Evolutionary conservation across 2,113 vertebrate species (phyloP), one percentile per base, ranked within the genome.

Genomic region (Scortum barcoo): DNA sequence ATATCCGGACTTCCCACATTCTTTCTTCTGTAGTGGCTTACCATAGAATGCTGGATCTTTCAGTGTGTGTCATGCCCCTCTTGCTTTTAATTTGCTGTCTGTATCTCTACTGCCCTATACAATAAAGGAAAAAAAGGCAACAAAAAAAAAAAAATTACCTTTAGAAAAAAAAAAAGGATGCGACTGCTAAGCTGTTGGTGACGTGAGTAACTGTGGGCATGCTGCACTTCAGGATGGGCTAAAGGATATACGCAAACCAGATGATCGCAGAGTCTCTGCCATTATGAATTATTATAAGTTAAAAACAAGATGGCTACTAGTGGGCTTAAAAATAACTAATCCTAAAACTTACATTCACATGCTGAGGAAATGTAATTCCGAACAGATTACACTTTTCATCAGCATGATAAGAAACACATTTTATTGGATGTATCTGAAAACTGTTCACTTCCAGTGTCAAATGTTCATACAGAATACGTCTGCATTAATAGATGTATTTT

Each of bases 1-100:
- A 85, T 48, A 70, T 63, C 40, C 67, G 63, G 70, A 71, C 66
- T 61, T 70, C 79, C 81, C 72, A 90, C 84, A 82, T 69, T 62
- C 60, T 48, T 53, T 42, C 62, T 42, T 84, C 44, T 76, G 50
- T 69, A 57, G 38, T 63, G 48, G 51, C 40, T 72, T 58, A 83
- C 77, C 88, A 71, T 76, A n/a, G n/a, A n/a, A n/a, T n/a, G n/a
- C n/a, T n/a, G 20, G 30, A 38, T 12, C 40, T 26, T 44, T 44
- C 14, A 66, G n/a, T 46, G 38, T 10, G 13, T 24, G 22, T 65
- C 6, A 6, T 46, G 40, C n/a, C n/a, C 12, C 12, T 42, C 20
- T 51, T 16, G 7, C 1, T 22, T 6, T 28, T 63, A 14, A 12
- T 16, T 14, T 24, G 16, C 24, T 66, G 42, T 19, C 40, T 46